Conservation (phyloP, 2,888 invertebrate genomes). For the Seladonia tumulorum region DNA sequence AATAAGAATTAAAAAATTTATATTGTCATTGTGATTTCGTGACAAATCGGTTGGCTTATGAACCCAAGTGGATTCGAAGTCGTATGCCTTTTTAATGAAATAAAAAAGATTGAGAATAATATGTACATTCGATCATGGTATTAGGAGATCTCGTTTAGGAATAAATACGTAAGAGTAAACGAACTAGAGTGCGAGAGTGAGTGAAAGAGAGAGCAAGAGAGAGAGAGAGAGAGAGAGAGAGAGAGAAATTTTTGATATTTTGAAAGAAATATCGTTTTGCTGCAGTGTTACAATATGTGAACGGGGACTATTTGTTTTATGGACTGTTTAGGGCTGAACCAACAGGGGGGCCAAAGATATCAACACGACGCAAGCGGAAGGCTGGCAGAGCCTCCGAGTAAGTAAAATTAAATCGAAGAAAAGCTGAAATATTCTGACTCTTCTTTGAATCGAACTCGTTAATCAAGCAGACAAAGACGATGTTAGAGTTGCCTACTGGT, state of each 20-base stretch:
- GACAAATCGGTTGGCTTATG: neutral
- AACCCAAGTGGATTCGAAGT: neutral
- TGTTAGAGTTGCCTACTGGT: conserved; percentile 61
- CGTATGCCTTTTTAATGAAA: neutral
- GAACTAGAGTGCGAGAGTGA: neutral
- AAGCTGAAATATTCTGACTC: conserved; percentile 73
- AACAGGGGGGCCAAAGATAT: conserved; percentile 87
- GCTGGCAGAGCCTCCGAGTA: conserved; percentile 84
- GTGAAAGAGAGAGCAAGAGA: neutral
- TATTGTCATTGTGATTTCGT: neutral
- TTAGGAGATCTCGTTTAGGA: conserved; percentile 13
- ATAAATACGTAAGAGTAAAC: neutral
- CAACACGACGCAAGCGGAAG: conserved; percentile 85
- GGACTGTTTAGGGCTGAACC: conserved; percentile 87
- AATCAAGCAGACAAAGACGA: conserved; percentile 69
- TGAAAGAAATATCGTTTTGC: conserved; percentile 38
- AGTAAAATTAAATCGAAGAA: conserved; percentile 79
- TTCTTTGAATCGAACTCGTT: conserved; percentile 66
- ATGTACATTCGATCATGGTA: neutral
- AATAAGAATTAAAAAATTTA: conserved; percentile 3
- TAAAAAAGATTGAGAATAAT: neutral
- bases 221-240: neutral
- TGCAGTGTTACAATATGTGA: conserved; percentile 76
- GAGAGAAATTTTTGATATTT: conserved; percentile 12
- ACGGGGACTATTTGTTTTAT: conserved; percentile 83